Conservation (phyloP, 2,797 vertebrate species). For the Clarias platycephalus region DNA sequence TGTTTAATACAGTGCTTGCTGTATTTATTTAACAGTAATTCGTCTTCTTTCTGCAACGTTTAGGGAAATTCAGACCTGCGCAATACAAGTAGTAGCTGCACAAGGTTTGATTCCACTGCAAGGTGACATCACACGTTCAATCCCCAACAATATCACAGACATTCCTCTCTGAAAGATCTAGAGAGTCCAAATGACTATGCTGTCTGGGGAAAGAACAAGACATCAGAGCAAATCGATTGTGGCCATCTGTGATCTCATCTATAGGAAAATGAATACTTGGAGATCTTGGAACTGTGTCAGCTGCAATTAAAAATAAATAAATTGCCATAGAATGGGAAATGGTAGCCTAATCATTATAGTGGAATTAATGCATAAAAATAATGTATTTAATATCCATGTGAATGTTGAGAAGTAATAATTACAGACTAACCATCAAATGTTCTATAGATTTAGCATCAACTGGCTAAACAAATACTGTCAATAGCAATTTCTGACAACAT, state of each 20-base stretch:
- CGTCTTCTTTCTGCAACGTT: not conserved
- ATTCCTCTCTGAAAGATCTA: not conserved
- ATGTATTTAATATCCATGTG: not conserved
- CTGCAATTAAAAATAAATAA: not conserved
- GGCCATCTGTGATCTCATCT: constrained; percentile 6
- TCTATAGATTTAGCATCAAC: not conserved
- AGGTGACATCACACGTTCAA: not conserved
- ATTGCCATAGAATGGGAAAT: not conserved
- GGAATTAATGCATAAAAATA: not conserved
- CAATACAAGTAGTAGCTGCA: not conserved
- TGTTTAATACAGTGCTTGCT: not conserved
- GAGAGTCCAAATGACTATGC: not conserved
- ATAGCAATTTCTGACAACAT: not conserved
- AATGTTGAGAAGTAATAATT: not conserved
- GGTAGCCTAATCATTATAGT: not conserved
- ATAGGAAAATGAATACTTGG: not conserved
- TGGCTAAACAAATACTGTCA: not conserved
- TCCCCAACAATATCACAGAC: not conserved
- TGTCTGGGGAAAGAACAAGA: not conserved
- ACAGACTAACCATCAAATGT: not conserved
- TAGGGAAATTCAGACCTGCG: not conserved
- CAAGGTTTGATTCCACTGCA: not conserved
- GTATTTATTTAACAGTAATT: not conserved
- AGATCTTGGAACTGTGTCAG: not conserved
- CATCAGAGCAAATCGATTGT: not conserved